phyloP scores from a whole-genome alignment of 2,888 invertebrate species.

The Melolontha melolontha region DNA sequence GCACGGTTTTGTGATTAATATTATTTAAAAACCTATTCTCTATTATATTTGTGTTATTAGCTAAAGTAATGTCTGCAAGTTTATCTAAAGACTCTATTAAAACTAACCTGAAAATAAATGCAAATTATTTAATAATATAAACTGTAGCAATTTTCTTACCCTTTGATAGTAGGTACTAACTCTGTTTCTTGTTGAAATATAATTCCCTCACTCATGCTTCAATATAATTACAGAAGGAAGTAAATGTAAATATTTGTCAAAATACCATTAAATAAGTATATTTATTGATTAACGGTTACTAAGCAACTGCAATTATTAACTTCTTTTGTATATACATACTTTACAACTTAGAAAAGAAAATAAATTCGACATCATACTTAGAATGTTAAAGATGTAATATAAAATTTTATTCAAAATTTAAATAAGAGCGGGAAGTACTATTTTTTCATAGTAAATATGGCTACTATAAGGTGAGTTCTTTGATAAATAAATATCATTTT shows the following conservation, averaged over 20 bases:
- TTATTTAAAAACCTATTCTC: constrained; percentile 1
- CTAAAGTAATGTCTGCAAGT: constrained; percentile 31
- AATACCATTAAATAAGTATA: constrained; percentile 7
- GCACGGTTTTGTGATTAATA: not conserved
- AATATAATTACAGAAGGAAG: too few species aligned
- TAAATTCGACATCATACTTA: too few species aligned
- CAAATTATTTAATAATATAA: not conserved
- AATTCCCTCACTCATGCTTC: constrained; percentile 13
- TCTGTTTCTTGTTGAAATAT: constrained; percentile 8
- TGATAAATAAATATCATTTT: constrained; percentile 4
- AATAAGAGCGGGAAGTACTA: constrained; percentile 32
- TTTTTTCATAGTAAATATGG: constrained; percentile 39
- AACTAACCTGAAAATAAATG: constrained; percentile 30
- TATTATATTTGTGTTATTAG: constrained; percentile 2
- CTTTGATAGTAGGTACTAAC: constrained; percentile 21
- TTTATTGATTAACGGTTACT: constrained; percentile 25
- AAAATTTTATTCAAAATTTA: constrained; percentile 27
- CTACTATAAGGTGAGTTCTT: constrained; percentile 41
- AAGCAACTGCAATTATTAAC: constrained; percentile 17
- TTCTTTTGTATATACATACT: not conserved
- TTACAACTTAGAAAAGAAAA: not conserved
- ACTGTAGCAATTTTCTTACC: constrained; percentile 20
- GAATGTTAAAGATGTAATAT: not conserved
- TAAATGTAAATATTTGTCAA: constrained; percentile 17
- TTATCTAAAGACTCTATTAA: constrained; percentile 40